Percentiles rank a stretch among this genome's conserved stretches.
phyloP scores from a whole-genome alignment of 2,113 vertebrate genomes.

The Antigone vipio region DNA sequence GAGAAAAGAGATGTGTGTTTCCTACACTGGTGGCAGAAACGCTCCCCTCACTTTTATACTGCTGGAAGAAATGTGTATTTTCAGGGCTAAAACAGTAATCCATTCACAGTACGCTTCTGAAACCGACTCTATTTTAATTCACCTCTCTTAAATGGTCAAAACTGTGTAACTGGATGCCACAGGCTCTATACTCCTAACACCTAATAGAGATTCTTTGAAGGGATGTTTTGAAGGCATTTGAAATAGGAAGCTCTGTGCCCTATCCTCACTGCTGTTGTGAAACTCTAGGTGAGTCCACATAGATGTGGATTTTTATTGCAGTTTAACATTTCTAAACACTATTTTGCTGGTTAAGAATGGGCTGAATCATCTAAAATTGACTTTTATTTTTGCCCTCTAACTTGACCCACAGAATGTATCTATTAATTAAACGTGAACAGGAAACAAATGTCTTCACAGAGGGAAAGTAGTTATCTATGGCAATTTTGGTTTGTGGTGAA shows the following conservation, averaged over 20 bases:
- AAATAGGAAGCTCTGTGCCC: constrained; percentile 39
- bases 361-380: constrained; percentile 1
- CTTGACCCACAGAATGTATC: background rate
- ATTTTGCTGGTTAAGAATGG: background rate
- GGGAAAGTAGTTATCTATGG: background rate
- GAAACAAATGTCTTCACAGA: constrained; percentile 24
- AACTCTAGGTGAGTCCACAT: background rate
- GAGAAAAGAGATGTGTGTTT: constrained; percentile 43
- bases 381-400: background rate
- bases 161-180: constrained; percentile 58
- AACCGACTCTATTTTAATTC: constrained; percentile 27
- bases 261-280: constrained; percentile 46
- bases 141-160: constrained; percentile 23
- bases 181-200: constrained; percentile 41
- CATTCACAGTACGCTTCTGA: constrained; percentile 24
- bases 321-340: constrained; percentile 20
- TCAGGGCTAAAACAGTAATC: constrained; percentile 44
- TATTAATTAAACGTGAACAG: constrained; percentile 13
- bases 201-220: constrained; percentile 58
- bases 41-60: background rate
- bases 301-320: constrained; percentile 45
- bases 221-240: constrained; percentile 57
- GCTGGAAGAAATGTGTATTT: constrained; percentile 29
- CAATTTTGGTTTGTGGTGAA: constrained; percentile 19
- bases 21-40: constrained; percentile 7